phyloP scores from a whole-genome alignment of 1,140 invertebrate species.

The Adelges cooleyi region DNA sequence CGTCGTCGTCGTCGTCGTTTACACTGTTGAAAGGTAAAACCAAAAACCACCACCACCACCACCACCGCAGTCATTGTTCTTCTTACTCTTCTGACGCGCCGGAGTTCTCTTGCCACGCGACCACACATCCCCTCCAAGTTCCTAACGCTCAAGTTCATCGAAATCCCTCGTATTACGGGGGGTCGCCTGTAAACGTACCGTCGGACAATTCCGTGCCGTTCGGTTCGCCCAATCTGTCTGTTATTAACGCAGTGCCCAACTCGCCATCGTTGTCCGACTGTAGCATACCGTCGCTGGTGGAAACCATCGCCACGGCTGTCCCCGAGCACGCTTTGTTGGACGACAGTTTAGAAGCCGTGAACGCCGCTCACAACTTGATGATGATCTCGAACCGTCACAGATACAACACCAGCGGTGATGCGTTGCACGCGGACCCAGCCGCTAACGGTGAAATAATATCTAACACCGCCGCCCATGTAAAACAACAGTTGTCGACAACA shows the following conservation, averaged over 20 bases:
- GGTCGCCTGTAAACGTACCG: conserved; percentile 7
- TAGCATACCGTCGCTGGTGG: conserved; percentile 10
- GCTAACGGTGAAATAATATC: neutral
- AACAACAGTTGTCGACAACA: neutral
- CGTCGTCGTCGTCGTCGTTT: too few species aligned
- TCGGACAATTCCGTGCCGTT: conserved; percentile 19
- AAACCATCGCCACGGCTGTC: conserved; percentile 7
- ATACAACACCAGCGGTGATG: conserved; percentile 1
- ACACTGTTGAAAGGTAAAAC: too few species aligned
- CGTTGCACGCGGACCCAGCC: neutral
- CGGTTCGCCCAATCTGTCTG: conserved; percentile 11
- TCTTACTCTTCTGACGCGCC: conserved; percentile 2
- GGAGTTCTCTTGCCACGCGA: too few species aligned
- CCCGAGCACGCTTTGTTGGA: conserved; percentile 20
- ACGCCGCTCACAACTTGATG: conserved; percentile 23
- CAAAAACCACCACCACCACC: too few species aligned
- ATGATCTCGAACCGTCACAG: conserved; percentile 25
- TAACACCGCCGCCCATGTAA: too few species aligned
- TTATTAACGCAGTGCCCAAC: neutral
- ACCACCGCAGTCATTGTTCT: neutral
- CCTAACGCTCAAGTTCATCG: conserved; percentile 8
- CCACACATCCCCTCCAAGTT: conserved; percentile 14
- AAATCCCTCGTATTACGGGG: neutral
- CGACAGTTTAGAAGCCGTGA: conserved; percentile 24
- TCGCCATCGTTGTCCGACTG: conserved; percentile 18